Evolutionary conservation across 2,113 vertebrate genomes (phyloP).

Genomic region (Thryonomys swinderianus): DNA sequence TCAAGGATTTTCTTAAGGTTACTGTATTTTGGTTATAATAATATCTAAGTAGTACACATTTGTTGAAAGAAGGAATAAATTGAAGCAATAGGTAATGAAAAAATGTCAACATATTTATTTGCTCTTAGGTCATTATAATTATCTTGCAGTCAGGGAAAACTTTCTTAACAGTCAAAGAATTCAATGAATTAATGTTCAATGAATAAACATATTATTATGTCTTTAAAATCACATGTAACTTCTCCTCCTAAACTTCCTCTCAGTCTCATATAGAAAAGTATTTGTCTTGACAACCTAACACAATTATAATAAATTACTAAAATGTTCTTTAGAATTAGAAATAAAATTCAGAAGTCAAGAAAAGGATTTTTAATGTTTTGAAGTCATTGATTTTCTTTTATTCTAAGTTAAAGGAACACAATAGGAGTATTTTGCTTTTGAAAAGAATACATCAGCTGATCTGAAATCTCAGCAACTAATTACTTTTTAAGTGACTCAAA

Average conservation of each 20-base stretch:
- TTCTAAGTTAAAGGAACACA: neutral
- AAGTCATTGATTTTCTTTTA: constrained; percentile 18
- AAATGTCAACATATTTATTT: constrained; percentile 25
- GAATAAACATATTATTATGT: neutral
- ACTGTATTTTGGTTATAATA: neutral
- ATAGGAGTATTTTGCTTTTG: constrained; percentile 40
- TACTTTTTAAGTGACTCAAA: constrained; percentile 40
- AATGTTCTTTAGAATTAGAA: constrained; percentile 40
- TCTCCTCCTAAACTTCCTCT: neutral
- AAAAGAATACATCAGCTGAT: constrained; percentile 23
- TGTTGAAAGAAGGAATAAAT: constrained; percentile 1
- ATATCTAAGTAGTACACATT: neutral
- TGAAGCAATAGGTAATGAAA: neutral
- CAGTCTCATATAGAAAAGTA: neutral
- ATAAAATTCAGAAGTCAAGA: constrained; percentile 10
- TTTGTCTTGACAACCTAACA: constrained; percentile 22
- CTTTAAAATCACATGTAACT: constrained; percentile 9
- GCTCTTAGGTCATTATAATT: neutral
- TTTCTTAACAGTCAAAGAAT: constrained; percentile 32
- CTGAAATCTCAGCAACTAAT: constrained; percentile 52
- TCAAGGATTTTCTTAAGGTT: neutral
- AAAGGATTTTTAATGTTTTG: neutral
- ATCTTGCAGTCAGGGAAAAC: constrained; percentile 29
- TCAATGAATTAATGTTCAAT: neutral
- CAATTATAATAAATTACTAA: neutral